Conservation (phyloP, 2,113 vertebrate genomes). For the Nipponia nippon region DNA sequence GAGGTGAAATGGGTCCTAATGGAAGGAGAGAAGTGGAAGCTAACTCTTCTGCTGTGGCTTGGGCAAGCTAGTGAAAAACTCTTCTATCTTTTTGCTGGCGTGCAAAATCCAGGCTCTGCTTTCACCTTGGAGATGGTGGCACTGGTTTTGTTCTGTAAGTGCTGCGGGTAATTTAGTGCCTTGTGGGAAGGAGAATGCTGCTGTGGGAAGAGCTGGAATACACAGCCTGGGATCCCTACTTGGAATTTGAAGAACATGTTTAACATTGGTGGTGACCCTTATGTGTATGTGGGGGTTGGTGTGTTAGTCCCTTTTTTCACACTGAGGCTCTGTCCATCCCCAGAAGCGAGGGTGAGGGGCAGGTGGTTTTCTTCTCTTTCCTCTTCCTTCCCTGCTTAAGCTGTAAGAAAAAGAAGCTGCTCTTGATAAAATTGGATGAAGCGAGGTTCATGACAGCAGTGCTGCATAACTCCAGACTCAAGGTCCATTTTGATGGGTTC, state of each 20-base stretch:
- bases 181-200: neutral
- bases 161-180: neutral
- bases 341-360: neutral
- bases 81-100: neutral
- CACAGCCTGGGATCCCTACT: neutral
- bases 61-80: neutral
- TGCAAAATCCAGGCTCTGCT: neutral
- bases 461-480: neutral
- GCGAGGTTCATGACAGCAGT: neutral
- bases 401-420: neutral
- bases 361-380: neutral
- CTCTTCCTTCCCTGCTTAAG: neutral
- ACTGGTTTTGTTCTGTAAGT: neutral
- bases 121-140: neutral
- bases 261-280: neutral
- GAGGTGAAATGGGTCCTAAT: neutral
- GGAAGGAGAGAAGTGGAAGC: neutral
- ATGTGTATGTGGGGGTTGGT: neutral
- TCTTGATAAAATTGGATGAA: neutral
- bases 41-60: neutral
- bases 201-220: neutral
- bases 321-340: neutral
- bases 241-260: neutral
- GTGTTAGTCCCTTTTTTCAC: neutral
- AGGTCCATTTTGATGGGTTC: neutral